Conservation (phyloP, 2,888 invertebrate genomes). For the Oscheius myriophilus region DNA sequence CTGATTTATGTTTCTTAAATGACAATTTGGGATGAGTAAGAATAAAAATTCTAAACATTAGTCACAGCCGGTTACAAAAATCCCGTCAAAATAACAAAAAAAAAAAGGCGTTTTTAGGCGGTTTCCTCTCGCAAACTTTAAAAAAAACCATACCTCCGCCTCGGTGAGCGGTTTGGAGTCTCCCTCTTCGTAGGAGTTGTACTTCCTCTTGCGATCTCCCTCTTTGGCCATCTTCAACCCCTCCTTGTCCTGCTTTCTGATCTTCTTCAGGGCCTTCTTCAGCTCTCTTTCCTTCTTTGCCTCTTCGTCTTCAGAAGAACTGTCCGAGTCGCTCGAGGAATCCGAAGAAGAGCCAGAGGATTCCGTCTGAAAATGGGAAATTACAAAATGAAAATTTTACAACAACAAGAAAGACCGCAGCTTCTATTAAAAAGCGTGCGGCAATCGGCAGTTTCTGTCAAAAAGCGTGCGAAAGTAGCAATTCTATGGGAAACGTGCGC, state of each 20-base stretch:
- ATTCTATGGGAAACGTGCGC: too few species aligned
- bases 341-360: conserved; percentile 29
- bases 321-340: conserved; percentile 40
- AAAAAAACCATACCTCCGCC: conserved; percentile 82
- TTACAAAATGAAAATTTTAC: too few species aligned
- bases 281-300: conserved; percentile 44
- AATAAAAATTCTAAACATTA: too few species aligned
- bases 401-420: too few species aligned
- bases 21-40: too few species aligned
- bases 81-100: too few species aligned
- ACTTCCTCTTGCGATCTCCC: conserved; percentile 88
- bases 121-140: background rate
- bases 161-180: conserved; percentile 80
- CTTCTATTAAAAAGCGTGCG: too few species aligned
- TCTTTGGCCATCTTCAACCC: conserved; percentile 66
- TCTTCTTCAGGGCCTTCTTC: conserved; percentile 54
- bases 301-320: conserved; percentile 32
- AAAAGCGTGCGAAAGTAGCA: background rate
- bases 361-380: background rate
- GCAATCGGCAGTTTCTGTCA: background rate
- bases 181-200: conserved; percentile 81
- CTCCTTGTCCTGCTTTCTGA: conserved; percentile 64
- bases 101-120: too few species aligned
- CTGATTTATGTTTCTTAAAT: too few species aligned
- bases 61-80: too few species aligned